Evolutionary conservation across 1,140 invertebrate species (phyloP), one percentile per base, ranked within the genome.

Genomic region (Zaprionus inermis): DNA sequence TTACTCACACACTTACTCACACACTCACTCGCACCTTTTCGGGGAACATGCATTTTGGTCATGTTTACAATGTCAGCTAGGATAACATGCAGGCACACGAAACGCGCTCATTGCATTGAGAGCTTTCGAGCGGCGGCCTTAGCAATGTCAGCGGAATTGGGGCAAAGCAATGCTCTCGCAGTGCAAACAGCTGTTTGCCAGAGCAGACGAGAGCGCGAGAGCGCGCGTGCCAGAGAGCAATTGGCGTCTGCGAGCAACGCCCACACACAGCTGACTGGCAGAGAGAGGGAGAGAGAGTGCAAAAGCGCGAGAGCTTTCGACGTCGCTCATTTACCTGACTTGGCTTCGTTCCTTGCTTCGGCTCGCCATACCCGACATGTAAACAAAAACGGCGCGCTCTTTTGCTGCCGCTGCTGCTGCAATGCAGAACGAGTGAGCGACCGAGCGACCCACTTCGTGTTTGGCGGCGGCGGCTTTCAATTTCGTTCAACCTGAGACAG

Each of bases 31-130:
- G 68, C 82, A 83, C 80, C 69, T 88, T 74, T 60, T 49, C 22
- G 44, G 84, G 72, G 56, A 80, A 86, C 83, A 86, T 86, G 83
- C 83, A 88, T 86, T 86, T 86, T 77, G 83, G 83, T 88, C 83
- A 83, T 86, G 83, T 86, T 86, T 86, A 86, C 83, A 88, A 86
- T 86, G 84, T 80, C 83, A 86, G 83, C 79, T 83, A 86, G 83
- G 83, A 86, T 86, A 86, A 88, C 83, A 82, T 30, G 76, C 59
- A 60, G 18, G 10, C 64, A 49, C 38, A 57, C 41, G 63, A 61
- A 76, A 55, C 69, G 83, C 79, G 56, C 52, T 67, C 54, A 55
- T 59, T 61, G 75, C 72, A 16, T 44, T 44, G 38, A 44, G 38
- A 72, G 68, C 58, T 70, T 79, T 61, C 54, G 58, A 70, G 72